A percentile compares a stretch with the other conserved stretches of the same genome.
Conservation (phyloP, 2,113 vertebrate species). For the Peucedramus taeniatus region DNA sequence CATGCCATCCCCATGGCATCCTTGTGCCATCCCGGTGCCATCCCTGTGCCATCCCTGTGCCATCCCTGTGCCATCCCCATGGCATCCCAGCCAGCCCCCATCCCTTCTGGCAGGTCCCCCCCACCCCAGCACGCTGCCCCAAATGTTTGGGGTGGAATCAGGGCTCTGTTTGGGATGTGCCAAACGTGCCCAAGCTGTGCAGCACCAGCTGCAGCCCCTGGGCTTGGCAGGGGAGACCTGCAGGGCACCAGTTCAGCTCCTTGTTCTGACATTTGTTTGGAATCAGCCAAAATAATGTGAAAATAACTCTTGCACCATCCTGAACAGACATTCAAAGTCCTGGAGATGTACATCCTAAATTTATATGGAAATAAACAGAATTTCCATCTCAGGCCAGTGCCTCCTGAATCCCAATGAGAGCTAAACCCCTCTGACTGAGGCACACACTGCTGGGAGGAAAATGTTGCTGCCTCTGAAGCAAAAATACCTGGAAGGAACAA, state of each 20-base stretch:
- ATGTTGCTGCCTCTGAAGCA: neutral
- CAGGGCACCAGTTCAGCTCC: neutral
- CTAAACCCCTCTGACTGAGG: neutral
- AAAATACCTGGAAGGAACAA: neutral
- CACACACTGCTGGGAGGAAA: neutral
- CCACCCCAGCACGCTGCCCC: neutral
- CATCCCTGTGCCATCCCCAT: neutral
- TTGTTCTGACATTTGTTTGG: neutral
- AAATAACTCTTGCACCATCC: neutral
- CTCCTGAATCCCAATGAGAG: neutral
- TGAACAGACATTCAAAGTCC: neutral
- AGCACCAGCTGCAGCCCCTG: neutral
- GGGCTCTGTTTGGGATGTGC: neutral
- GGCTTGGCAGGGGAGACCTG: neutral
- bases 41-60: neutral
- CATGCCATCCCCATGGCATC: neutral
- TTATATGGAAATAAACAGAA: neutral
- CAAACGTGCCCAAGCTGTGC: rapidly evolving
- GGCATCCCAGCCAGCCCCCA: too few species aligned
- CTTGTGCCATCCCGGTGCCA: rapidly evolving
- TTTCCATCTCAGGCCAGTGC: neutral
- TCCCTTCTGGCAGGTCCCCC: too few species aligned
- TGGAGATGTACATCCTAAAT: neutral
- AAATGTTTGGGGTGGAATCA: rapidly evolving
- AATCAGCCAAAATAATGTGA: neutral